phyloP scores from a whole-genome alignment of 2,797 vertebrate genomes.

The Percopsis omiscomaycus region DNA sequence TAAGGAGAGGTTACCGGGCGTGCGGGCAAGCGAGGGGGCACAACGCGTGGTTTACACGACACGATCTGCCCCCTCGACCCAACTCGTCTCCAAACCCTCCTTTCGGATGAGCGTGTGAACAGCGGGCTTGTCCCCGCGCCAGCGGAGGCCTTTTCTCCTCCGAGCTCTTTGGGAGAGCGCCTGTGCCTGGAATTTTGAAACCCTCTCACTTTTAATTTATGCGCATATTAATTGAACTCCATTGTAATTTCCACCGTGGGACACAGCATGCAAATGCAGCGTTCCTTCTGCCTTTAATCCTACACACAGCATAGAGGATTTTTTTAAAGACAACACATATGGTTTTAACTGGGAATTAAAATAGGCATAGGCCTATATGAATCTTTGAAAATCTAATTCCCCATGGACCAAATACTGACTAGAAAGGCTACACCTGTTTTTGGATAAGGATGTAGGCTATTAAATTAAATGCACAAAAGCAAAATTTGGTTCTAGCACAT shows the following conservation, averaged over 20 bases:
- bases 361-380: no score
- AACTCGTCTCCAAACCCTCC: conserved; percentile 40
- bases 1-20: neutral
- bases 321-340: neutral
- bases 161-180: conserved; percentile 69
- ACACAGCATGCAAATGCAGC: conserved; percentile 79
- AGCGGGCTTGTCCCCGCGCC: conserved; percentile 68
- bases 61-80: conserved; percentile 7
- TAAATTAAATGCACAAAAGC: no score
- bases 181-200: conserved; percentile 75
- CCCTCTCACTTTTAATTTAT: conserved; percentile 83
- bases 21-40: neutral
- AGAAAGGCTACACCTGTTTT: no score
- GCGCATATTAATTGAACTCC: conserved; percentile 82
- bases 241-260: conserved; percentile 85
- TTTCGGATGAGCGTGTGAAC: conserved; percentile 75
- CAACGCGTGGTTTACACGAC: neutral
- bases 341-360: neutral
- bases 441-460: no score
- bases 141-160: conserved; percentile 57
- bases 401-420: no score
- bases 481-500: no score
- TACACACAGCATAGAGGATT: neutral
- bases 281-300: conserved; percentile 48
- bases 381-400: no score